Evolutionary conservation across 1,140 invertebrate species (phyloP).

Genomic region (Polyergus mexicanus): DNA sequence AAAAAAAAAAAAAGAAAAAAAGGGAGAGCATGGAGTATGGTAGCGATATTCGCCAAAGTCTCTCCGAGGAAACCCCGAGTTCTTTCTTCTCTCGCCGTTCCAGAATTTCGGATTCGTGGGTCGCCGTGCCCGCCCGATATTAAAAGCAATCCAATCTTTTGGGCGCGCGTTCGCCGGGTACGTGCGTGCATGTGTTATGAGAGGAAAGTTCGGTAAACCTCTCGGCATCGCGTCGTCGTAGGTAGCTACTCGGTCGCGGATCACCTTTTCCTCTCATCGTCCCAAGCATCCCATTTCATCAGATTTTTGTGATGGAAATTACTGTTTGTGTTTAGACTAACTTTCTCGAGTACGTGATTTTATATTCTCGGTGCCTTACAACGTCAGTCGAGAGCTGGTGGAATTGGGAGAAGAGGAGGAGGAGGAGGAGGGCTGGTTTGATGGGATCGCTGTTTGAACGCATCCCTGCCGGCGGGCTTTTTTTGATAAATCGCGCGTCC

Average conservation of each 20-base stretch:
- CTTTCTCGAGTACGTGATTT: conserved; percentile 56
- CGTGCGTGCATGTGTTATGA: conserved; percentile 39
- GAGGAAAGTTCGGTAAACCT: conserved; percentile 68
- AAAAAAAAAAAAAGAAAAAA: background rate
- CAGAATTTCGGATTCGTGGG: background rate
- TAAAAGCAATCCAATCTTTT: conserved; percentile 52
- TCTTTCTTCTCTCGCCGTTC: background rate
- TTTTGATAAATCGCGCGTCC: conserved; percentile 55
- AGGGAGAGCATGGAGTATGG: background rate
- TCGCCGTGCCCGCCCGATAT: conserved; percentile 11
- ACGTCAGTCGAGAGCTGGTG: background rate
- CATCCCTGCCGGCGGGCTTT: conserved; percentile 17
- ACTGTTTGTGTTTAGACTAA: conserved; percentile 65
- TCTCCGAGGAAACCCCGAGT: too few relatives aligned
- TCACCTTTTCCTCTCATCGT: conserved; percentile 59
- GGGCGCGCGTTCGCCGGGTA: background rate
- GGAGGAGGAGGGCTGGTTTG: background rate
- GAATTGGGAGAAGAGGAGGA: background rate
- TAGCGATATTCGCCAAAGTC: too few relatives aligned
- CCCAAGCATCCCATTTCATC: conserved; percentile 71
- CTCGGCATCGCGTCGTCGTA: conserved; percentile 63
- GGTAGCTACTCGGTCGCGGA: conserved; percentile 35
- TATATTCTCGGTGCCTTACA: conserved; percentile 46
- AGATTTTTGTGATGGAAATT: conserved; percentile 75
- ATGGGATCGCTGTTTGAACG: conserved; percentile 56